Evolutionary conservation across 2,888 invertebrate species (phyloP).

Genomic region (Agrochola litura): DNA sequence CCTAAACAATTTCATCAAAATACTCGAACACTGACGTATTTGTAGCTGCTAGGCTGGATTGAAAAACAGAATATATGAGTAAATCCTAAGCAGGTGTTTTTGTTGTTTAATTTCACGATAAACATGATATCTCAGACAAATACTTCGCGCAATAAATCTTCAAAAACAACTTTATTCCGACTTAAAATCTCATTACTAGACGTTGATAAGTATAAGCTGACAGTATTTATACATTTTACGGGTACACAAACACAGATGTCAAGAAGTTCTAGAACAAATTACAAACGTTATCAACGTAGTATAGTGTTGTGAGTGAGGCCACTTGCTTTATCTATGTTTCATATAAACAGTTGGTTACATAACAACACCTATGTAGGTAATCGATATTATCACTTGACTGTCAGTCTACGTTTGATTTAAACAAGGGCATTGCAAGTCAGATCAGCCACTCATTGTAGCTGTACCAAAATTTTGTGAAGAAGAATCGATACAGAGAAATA

Average conservation of each 20-base stretch:
- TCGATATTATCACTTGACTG: slow-evolving; percentile 50
- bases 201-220: slow-evolving; percentile 48
- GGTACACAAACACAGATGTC: slow-evolving; percentile 48
- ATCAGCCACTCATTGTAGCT: slow-evolving; percentile 1
- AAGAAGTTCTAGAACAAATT: slow-evolving; percentile 63
- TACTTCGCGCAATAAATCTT: slow-evolving; percentile 1
- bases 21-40: background rate
- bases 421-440: slow-evolving; percentile 43
- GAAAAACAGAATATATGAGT: background rate
- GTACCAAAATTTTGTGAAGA: background rate
- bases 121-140: background rate
- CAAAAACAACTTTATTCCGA: slow-evolving; percentile 31
- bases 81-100: background rate
- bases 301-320: slow-evolving; percentile 46
- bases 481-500: background rate
- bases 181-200: slow-evolving; percentile 29
- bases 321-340: slow-evolving; percentile 53
- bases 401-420: slow-evolving; percentile 42
- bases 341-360: slow-evolving; percentile 58
- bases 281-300: slow-evolving; percentile 53
- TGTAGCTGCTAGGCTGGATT: background rate
- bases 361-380: slow-evolving; percentile 56
- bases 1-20: background rate
- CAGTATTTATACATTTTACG: slow-evolving; percentile 53
- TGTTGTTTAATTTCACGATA: background rate